Percentiles rank a stretch among this genome's conserved stretches.
Evolutionary conservation across 2,113 vertebrate genomes (phyloP).

Genomic region (Burhinus bistriatus): DNA sequence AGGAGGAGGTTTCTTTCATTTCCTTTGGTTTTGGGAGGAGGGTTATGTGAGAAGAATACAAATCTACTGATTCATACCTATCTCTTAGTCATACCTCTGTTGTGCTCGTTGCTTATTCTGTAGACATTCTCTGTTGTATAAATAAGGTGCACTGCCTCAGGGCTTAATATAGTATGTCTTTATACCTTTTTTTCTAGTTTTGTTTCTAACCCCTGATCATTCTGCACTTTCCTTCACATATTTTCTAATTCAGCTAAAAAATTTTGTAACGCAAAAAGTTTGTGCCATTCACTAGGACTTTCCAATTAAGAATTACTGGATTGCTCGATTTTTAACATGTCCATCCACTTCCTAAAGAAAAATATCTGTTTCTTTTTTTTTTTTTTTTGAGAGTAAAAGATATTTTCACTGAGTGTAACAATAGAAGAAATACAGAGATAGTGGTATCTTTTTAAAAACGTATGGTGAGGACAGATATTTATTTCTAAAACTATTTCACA

Average conservation of each 20-base stretch:
- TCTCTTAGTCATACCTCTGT: slow-evolving; percentile 60
- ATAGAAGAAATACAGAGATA: not conserved
- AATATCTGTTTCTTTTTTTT: not conserved
- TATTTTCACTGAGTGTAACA: not conserved
- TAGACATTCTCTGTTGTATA: slow-evolving; percentile 46
- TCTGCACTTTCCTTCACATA: not conserved
- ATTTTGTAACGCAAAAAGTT: not conserved
- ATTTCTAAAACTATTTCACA: not conserved
- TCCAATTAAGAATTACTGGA: not conserved
- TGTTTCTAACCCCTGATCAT: not conserved
- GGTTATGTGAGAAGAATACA: slow-evolving; percentile 35
- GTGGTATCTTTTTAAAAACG: not conserved
- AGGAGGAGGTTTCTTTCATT: slow-evolving; percentile 43
- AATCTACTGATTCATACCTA: slow-evolving; percentile 38
- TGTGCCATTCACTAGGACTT: not conserved
- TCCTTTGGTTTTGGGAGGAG: slow-evolving; percentile 32
- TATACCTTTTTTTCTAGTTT: slow-evolving; percentile 35
- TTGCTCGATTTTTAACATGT: not conserved
- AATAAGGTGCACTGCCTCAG: slow-evolving; percentile 52
- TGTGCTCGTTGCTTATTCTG: slow-evolving; percentile 57
- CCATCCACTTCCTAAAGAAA: not conserved
- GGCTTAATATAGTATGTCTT: slow-evolving; percentile 49
- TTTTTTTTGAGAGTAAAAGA: not conserved
- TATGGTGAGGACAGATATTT: not conserved
- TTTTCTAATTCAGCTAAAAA: not conserved